Evolutionary conservation across 2,113 vertebrate genomes (phyloP).

Genomic region (Maylandia zebra): DNA sequence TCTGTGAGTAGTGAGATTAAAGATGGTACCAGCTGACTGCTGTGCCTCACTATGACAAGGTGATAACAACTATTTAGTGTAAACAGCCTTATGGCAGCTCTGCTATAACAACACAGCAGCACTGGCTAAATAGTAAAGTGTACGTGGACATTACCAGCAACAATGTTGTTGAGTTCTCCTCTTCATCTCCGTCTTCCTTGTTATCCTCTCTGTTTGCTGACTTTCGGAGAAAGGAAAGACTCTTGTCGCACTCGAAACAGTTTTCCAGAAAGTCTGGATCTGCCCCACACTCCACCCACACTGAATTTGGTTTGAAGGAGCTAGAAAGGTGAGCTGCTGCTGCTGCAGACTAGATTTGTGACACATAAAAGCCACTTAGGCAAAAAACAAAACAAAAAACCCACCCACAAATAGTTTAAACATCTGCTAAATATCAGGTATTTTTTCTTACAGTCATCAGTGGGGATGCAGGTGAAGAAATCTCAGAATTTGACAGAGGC

Average conservation of each 20-base stretch:
- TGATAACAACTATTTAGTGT: background rate
- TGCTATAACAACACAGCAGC: background rate
- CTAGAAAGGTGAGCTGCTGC: background rate
- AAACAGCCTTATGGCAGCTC: background rate
- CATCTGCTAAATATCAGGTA: background rate
- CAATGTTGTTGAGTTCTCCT: constrained; percentile 6
- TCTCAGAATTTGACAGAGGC: background rate
- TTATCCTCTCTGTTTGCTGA: background rate
- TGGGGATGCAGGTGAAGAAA: background rate
- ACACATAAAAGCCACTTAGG: background rate
- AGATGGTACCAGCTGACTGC: background rate
- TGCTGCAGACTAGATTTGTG: constrained; percentile 8
- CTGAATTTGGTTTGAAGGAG: constrained; percentile 30
- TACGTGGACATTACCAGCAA: constrained; percentile 34
- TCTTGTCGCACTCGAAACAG: constrained; percentile 25
- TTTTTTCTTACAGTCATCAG: constrained; percentile 3
- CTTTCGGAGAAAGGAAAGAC: background rate
- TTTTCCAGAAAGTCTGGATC: constrained; percentile 41
- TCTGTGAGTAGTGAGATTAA: background rate
- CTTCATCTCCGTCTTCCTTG: background rate
- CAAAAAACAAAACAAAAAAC: background rate
- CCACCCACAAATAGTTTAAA: background rate
- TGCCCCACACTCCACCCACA: constrained; percentile 61
- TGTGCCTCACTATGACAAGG: background rate
- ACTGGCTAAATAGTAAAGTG: background rate